phyloP scores from a whole-genome alignment of 2,113 vertebrate genomes.

The Rhea pennata region DNA sequence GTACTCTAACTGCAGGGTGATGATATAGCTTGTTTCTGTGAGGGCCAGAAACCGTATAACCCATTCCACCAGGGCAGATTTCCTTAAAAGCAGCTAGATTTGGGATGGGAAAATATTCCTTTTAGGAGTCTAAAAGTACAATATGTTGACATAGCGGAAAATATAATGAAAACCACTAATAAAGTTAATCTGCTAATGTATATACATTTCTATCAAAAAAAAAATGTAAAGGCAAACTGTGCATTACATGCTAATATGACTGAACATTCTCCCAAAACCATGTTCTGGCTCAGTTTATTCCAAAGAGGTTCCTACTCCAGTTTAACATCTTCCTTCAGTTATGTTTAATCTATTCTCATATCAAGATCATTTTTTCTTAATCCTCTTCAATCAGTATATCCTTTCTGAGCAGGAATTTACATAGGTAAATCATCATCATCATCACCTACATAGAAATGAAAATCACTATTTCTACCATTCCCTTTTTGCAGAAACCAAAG shows the following conservation, averaged over 20 bases:
- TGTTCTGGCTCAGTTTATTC: not conserved
- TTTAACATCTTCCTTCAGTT: not conserved
- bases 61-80: conserved; percentile 99
- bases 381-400: not conserved
- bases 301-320: not conserved
- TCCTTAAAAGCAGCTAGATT: conserved; percentile 96
- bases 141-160: conserved; percentile 82
- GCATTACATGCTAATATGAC: conserved; percentile 23
- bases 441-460: not conserved
- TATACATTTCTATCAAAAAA: conserved; percentile 37
- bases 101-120: conserved; percentile 84
- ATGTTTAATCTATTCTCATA: not conserved
- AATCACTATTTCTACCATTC: not conserved
- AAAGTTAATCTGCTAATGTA: conserved; percentile 55
- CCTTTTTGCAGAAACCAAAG: not conserved
- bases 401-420: not conserved
- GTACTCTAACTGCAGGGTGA: conserved; percentile 85
- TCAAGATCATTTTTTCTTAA: not conserved
- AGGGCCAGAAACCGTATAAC: conserved; percentile 94
- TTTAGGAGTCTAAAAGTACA: conserved; percentile 85
- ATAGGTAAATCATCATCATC: not conserved
- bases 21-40: conserved; percentile 87
- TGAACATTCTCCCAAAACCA: conserved; percentile 48
- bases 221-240: conserved; percentile 35
- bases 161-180: conserved; percentile 77